Evolutionary conservation across 2,113 vertebrate species (phyloP).

Genomic region (Ceyx melanurus): DNA sequence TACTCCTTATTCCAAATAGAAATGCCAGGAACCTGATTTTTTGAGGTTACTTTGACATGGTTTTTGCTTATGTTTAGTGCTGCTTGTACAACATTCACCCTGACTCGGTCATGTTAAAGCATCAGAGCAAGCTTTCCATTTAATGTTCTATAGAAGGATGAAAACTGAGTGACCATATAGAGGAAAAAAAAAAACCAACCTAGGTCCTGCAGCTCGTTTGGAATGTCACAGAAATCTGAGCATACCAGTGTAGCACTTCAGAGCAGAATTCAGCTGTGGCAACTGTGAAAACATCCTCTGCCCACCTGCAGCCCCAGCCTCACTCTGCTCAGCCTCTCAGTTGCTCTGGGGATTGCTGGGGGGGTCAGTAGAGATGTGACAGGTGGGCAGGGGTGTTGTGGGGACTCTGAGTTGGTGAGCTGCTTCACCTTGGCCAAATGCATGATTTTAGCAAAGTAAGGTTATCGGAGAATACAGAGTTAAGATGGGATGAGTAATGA

Average conservation of each 20-base stretch:
- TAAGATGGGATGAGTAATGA: background rate
- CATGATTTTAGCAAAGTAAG: background rate
- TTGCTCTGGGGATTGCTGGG: background rate
- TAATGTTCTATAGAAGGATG: background rate
- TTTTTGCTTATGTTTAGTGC: background rate
- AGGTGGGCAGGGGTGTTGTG: background rate
- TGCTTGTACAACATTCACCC: background rate
- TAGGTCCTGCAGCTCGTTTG: background rate
- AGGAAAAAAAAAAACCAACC: fast-evolving
- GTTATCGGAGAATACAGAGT: background rate
- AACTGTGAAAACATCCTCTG: background rate
- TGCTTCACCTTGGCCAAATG: background rate
- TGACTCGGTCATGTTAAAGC: background rate
- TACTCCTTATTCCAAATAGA: background rate
- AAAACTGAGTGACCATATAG: background rate
- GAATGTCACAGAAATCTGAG: background rate
- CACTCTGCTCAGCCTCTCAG: fast-evolving
- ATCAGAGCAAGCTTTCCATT: background rate
- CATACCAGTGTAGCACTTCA: background rate
- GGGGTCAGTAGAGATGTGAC: background rate
- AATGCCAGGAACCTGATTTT: background rate
- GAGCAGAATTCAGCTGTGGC: background rate
- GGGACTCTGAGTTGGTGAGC: background rate
- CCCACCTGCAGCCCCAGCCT: background rate
- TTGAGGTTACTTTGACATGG: background rate